Evolutionary conservation across 1,140 invertebrate species (phyloP).

Genomic region (Bradysia coprophila): DNA sequence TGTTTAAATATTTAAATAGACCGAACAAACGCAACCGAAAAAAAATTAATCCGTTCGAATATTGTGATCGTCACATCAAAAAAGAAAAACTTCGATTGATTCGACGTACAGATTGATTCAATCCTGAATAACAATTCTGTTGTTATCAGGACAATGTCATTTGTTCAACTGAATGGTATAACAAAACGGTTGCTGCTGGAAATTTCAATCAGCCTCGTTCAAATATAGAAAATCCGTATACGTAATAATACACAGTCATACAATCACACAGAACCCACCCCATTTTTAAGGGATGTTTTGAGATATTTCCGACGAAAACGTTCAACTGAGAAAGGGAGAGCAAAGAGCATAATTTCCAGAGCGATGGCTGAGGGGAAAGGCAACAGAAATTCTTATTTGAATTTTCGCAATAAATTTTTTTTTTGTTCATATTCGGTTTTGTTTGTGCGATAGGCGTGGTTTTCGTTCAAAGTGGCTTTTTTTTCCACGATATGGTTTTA

Average conservation of each 20-base stretch:
- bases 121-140: no score
- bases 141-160: background rate
- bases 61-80: no score
- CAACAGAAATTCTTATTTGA: conserved; percentile 1
- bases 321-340: background rate
- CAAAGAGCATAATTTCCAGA: background rate
- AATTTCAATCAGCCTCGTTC: background rate
- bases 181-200: background rate
- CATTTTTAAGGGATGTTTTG: background rate
- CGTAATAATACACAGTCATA: background rate
- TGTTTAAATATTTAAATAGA: no score
- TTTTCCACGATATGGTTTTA: background rate
- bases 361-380: background rate
- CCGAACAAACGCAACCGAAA: no score
- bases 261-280: background rate
- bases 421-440: background rate
- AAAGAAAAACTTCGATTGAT: no score
- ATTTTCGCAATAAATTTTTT: background rate
- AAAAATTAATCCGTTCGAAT: no score
- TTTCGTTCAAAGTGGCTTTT: background rate
- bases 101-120: no score
- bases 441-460: background rate
- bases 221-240: no score
- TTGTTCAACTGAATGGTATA: background rate
- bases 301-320: no score